Percentiles rank a stretch among this genome's conserved stretches.
phyloP scores from a whole-genome alignment of 2,113 vertebrate genomes.

The Montifringilla adamsi region DNA sequence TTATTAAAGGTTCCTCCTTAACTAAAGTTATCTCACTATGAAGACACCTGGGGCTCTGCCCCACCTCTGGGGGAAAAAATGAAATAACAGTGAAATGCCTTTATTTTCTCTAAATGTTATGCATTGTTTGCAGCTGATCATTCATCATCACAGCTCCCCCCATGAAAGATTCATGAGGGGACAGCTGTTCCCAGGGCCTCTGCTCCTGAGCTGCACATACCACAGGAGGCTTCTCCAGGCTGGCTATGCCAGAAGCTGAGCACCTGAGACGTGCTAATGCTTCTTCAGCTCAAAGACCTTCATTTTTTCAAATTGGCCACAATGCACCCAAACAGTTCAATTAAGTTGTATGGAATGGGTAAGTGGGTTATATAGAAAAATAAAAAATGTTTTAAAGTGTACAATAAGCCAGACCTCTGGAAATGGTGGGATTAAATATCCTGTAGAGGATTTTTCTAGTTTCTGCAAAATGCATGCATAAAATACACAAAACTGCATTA shows the following conservation, averaged over 20 bases:
- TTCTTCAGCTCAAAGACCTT: neutral
- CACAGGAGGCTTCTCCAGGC: neutral
- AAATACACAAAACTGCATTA: neutral
- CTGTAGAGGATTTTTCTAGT: neutral
- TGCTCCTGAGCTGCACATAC: neutral
- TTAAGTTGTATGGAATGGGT: neutral
- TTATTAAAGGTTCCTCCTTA: neutral
- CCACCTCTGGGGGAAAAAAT: neutral
- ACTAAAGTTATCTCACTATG: neutral
- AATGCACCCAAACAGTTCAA: neutral
- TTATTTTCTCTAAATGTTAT: conserved; percentile 31
- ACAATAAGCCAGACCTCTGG: neutral
- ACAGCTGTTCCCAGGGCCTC: conserved; percentile 23
- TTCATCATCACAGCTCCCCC: conserved; percentile 6
- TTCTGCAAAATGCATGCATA: neutral
- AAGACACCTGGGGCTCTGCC: neutral
- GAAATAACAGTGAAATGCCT: neutral
- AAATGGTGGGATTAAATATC: neutral
- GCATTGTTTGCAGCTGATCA: conserved; percentile 30
- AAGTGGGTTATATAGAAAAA: neutral
- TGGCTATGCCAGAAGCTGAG: neutral
- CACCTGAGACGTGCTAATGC: neutral
- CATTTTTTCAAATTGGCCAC: neutral
- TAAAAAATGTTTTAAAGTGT: neutral
- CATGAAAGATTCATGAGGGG: conserved; percentile 51